A percentile compares a stretch with the other conserved stretches of the same genome.
phyloP scores from a whole-genome alignment of 2,888 invertebrate species.

The Drosophila anceps region DNA sequence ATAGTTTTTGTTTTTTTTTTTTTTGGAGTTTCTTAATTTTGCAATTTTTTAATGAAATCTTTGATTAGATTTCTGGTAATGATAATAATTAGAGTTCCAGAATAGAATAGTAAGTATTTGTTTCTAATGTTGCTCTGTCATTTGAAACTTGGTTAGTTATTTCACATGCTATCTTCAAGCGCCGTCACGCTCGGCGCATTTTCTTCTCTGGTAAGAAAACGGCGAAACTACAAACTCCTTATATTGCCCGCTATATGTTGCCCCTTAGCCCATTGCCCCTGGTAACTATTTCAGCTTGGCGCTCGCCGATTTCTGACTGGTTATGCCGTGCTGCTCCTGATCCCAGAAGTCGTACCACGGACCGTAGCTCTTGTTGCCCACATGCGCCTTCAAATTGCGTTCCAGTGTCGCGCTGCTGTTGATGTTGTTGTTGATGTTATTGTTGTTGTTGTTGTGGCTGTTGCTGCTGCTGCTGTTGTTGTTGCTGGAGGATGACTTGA shows the following conservation, averaged over 20 bases:
- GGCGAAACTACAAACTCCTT: constrained; percentile 63
- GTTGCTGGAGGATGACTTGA: constrained; percentile 75
- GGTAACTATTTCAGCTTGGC: constrained; percentile 65
- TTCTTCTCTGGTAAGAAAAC: constrained; percentile 82
- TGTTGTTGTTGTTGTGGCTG: constrained; percentile 38
- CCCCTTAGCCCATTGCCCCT: constrained; percentile 1
- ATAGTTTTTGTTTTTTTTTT: not conserved
- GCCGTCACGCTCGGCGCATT: constrained; percentile 66
- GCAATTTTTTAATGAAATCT: not conserved
- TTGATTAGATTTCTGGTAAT: not conserved
- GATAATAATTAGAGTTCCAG: not conserved
- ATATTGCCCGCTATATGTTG: not conserved
- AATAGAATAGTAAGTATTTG: not conserved
- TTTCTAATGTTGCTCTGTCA: not conserved
- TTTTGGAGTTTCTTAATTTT: too few species aligned
- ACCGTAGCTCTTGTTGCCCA: constrained; percentile 89
- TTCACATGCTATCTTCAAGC: constrained; percentile 8
- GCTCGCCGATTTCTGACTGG: constrained; percentile 59
- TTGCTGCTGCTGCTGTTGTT: constrained; percentile 40
- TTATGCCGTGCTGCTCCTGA: constrained; percentile 74
- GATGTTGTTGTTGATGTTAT: constrained; percentile 82
- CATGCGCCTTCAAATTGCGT: constrained; percentile 63
- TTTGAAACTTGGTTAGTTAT: not conserved
- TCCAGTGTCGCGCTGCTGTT: constrained; percentile 78
- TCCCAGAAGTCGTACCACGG: constrained; percentile 96